phyloP scores from a whole-genome alignment of 2,113 vertebrate species.

The Neopipo cinnamomea region DNA sequence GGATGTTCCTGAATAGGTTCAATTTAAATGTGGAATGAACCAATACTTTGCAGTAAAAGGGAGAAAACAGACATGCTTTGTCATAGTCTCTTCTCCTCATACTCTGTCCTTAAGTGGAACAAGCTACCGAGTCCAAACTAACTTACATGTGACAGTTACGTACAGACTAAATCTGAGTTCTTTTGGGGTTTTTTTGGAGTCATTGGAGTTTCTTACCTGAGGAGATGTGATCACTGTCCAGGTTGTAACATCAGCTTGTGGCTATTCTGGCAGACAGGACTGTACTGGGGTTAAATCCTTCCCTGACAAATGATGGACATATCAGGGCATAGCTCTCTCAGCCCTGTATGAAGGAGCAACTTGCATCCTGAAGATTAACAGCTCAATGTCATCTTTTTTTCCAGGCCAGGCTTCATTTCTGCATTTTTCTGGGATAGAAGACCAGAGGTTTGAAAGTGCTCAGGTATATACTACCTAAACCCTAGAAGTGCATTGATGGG shows the following conservation, averaged over 20 bases:
- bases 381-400: neutral
- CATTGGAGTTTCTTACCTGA: neutral
- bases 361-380: neutral
- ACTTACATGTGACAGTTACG: neutral
- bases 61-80: neutral
- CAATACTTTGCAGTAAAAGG: neutral
- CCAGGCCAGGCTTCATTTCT: neutral
- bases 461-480: neutral
- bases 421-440: neutral
- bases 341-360: neutral
- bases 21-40: neutral
- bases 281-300: neutral
- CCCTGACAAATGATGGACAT: neutral
- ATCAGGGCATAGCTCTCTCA: neutral
- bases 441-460: neutral
- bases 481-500: neutral
- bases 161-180: neutral
- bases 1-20: neutral
- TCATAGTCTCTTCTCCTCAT: neutral
- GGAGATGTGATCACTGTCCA: neutral
- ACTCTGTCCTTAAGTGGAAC: neutral
- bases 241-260: neutral
- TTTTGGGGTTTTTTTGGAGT: neutral
- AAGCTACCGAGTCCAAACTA: neutral
- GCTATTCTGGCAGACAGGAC: neutral